Conservation (phyloP, 2,113 vertebrate species). For the Phalacrocorax carbo region DNA sequence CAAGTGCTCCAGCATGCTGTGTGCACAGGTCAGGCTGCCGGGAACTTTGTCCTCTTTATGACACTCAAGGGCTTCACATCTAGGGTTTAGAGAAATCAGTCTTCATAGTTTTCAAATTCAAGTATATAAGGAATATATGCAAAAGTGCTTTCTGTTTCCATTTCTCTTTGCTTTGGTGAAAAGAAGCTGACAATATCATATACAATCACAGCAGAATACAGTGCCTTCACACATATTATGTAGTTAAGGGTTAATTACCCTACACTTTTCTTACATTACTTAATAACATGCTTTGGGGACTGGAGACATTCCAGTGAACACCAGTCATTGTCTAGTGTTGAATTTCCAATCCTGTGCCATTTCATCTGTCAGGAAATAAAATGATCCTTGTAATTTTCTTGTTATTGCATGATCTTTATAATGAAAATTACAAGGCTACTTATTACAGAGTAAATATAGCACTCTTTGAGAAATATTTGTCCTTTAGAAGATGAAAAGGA, state of each 20-base stretch:
- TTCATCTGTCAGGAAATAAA: slow-evolving; percentile 19
- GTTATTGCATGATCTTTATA: not conserved
- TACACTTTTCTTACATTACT: not conserved
- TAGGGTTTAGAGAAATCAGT: not conserved
- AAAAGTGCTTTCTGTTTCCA: not conserved
- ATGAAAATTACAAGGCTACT: not conserved
- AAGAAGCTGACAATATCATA: not conserved
- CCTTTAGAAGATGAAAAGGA: not conserved
- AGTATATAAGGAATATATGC: not conserved
- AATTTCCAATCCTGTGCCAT: not conserved
- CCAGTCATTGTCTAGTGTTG: not conserved
- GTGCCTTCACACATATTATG: not conserved
- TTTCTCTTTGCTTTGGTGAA: not conserved
- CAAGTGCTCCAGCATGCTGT: not conserved
- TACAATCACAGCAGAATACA: not conserved
- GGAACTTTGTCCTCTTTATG: not conserved
- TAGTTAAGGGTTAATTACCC: not conserved
- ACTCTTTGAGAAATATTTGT: not conserved
- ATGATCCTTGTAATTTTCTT: slow-evolving; percentile 31
- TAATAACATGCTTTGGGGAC: not conserved
- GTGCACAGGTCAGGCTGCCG: not conserved
- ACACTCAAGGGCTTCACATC: not conserved
- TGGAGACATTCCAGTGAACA: not conserved
- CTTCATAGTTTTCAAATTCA: not conserved
- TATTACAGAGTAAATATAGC: not conserved